Base-by-base conservation (phyloP, 2,113 vertebrate species). In the Sciurus niger region DNA sequence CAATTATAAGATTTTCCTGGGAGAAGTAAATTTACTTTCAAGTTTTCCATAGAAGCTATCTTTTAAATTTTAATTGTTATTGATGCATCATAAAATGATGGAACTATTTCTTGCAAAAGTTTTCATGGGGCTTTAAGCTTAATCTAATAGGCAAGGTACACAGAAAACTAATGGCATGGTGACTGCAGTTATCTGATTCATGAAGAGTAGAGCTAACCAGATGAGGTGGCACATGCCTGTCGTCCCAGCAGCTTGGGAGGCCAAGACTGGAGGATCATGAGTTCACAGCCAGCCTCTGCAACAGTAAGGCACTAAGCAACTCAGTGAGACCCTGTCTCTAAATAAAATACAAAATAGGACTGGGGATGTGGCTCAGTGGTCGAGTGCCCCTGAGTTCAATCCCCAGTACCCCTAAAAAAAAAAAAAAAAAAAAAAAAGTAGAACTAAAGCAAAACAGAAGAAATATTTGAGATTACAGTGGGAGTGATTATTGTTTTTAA, bases 11-110 rank as follows among this genome's bases (percentile, higher is more conserved):
- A 72, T 55, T 89, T 93, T 40, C 78, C 63, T 89, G 17, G 40
- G 68, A 78, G 34, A 93, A 74, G 67, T 55, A 87, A 95, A 96
- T 70, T 58, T 20, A 40, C 18, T 74, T 84, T 40, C 53, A 89
- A 17, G 1, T 74, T 90, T 97, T 60, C 80, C 43, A 9, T 48
- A 16, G 8, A 88, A 72, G 30, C 22, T 60, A 37, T 34, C 53
- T 63, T 80, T 40, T 53, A 76, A 60, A 37, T 8, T 58, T 77
- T 68, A 68, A 73, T 80, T 76, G 32, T 37, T 60, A 73, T 8
- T 13, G 32, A 70, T 89, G 70, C 20, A 73, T 48, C 11, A 77
- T 30, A 95, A 91, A 84, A 90, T 60, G 24, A 1, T 18, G 14
- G 68, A 82, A 83, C 48, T 76, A 28, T 85, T 60, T 85, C 87